Percentiles rank a stretch among this genome's conserved stretches.
Evolutionary conservation across 2,113 vertebrate genomes (phyloP).

Genomic region (Alexandromys fortis): DNA sequence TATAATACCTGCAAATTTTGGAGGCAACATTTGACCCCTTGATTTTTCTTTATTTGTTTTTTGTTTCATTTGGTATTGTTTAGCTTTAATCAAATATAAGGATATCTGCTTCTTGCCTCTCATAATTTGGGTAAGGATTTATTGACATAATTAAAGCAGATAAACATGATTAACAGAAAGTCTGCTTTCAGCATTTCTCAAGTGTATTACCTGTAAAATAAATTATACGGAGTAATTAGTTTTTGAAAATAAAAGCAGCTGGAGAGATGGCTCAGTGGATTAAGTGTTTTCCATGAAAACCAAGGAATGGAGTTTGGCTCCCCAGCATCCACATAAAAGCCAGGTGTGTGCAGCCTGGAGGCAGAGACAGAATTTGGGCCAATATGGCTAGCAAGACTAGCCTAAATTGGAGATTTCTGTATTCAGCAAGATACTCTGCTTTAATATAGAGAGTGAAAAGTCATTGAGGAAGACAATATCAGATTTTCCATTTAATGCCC

Average conservation of each 20-base stretch:
- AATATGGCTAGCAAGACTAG: too few relatives aligned
- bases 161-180: conserved; percentile 33
- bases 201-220: conserved; percentile 9
- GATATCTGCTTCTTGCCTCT: conserved; percentile 27
- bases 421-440: too few relatives aligned
- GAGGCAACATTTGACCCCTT: not conserved
- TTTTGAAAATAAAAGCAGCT: conserved; percentile 39
- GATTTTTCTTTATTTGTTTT: not conserved
- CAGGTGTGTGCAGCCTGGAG: not conserved
- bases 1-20: not conserved
- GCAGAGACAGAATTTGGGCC: not conserved
- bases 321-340: not conserved
- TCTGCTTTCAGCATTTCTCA: conserved; percentile 19
- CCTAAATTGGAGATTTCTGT: not conserved
- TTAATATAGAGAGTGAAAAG: not conserved
- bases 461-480: not conserved
- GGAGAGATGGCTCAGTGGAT: not conserved
- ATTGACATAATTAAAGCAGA: conserved; percentile 24
- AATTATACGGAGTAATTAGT: not conserved
- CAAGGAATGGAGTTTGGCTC: not conserved
- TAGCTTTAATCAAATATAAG: conserved; percentile 39
- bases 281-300: not conserved
- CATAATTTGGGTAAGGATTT: conserved; percentile 46
- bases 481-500: not conserved
- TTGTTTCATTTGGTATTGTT: not conserved